Evolutionary conservation across 2,113 vertebrate species (phyloP).

Genomic region (Alligator mississippiensis): DNA sequence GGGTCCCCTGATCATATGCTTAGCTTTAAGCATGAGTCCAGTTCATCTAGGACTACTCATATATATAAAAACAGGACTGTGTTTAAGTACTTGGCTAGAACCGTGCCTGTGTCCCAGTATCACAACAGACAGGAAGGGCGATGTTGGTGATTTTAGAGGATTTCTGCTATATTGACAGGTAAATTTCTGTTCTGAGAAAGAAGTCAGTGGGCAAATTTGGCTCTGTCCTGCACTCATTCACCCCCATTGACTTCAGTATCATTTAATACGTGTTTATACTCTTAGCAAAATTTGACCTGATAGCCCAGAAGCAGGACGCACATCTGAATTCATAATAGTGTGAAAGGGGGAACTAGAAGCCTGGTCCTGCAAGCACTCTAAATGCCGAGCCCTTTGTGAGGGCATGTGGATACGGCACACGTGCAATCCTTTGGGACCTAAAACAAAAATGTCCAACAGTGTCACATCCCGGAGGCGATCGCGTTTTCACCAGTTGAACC

Average conservation of each 20-base stretch:
- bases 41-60: neutral
- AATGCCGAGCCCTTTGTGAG: accelerated
- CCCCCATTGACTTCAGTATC: neutral
- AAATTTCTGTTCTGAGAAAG: neutral
- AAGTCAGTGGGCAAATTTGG: neutral
- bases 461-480: accelerated
- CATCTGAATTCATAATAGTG: accelerated
- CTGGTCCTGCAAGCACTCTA: accelerated
- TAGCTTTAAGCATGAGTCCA: neutral
- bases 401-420: accelerated
- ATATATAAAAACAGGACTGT: neutral
- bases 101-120: neutral
- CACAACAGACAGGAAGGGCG: neutral
- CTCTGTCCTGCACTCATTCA: neutral
- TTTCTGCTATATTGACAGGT: neutral
- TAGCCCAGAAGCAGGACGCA: neutral
- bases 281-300: no score
- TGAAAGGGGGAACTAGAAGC: neutral
- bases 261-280: neutral
- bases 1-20: neutral
- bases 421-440: accelerated
- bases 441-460: accelerated
- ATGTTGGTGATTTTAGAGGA: neutral
- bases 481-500: accelerated
- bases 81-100: neutral